Evolutionary conservation across 2,888 invertebrate species (phyloP), one percentile per base, ranked within the genome.

Genomic region (Orthonychiurus folsomi): DNA sequence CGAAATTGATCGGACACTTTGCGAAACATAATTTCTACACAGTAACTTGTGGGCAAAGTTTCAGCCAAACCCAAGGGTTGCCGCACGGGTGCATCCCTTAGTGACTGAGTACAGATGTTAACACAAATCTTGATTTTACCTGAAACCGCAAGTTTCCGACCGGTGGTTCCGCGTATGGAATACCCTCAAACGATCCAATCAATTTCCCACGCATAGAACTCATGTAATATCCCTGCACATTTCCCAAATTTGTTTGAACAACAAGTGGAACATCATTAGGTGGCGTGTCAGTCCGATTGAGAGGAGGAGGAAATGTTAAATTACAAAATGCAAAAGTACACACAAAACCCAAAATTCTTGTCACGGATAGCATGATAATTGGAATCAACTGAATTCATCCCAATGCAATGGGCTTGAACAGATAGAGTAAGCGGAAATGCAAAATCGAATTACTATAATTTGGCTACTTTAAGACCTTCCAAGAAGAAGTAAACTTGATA

Each of bases 161-260:
- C 1, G 71, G 71, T 15, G 64, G 63, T 52, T 69, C 63, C 0
- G 71, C 69, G 37, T 69, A 71, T 1, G 66, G 66, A n/a, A 71
- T 66, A 1, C 68, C 67, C 61, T 71, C 71, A 59, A 67, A 71
- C 1, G 71, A 67, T 47, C 63, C 63, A 50, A 71, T 63, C 15
- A 61, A 26, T 37, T 64, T 63, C 0, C 68, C 71, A 26, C 58
- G 61, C 1, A 69, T 21, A 20, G 62, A 63, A 5, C 23, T 64
- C 69, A 69, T 68, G 21, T 62, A 60, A 50, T 64, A 62, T 12
- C 64, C 64, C 24, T 50, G 28, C 5, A 64, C 57, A 21, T 24
- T 52, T n/a, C 64, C 64, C 23, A 37, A 26, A 27, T 47, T 59
- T 15, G 61, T 54, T 12, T 55, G 18, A 21, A 64, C 50, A n/a